phyloP scores from a whole-genome alignment of 2,113 vertebrate genomes.

The Calonectris borealis region DNA sequence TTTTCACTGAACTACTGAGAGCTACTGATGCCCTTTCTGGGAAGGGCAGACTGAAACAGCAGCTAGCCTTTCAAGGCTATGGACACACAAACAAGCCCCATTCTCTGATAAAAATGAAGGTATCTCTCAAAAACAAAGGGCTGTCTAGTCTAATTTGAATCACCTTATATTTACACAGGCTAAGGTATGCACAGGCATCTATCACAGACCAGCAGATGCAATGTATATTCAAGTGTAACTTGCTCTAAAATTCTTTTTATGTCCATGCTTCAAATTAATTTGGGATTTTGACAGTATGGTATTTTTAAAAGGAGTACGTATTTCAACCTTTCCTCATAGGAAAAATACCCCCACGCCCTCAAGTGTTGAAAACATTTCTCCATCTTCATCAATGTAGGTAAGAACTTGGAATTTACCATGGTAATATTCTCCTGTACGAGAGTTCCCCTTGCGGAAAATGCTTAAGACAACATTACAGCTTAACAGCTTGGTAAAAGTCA shows the following conservation, averaged over 20 bases:
- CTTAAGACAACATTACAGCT: not conserved
- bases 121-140: not conserved
- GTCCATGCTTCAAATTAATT: not conserved
- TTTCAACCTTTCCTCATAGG: slow-evolving; percentile 18
- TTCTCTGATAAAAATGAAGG: not conserved
- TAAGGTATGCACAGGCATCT: not conserved
- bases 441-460: not conserved
- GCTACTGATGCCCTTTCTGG: not conserved
- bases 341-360: slow-evolving; percentile 8
- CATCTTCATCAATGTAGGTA: not conserved
- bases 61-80: not conserved
- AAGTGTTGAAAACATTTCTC: slow-evolving; percentile 15
- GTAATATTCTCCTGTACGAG: not conserved
- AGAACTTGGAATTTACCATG: slow-evolving; percentile 14
- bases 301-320: not conserved
- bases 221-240: not conserved
- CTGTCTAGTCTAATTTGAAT: not conserved
- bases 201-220: not conserved
- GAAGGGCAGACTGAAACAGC: not conserved
- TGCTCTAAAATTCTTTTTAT: not conserved
- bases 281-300: slow-evolving; percentile 1
- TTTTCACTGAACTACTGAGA: not conserved
- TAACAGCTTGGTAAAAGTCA: not conserved
- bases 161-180: not conserved
- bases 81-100: not conserved